A percentile compares a stretch with the other conserved stretches of the same genome.
Evolutionary conservation across 2,113 vertebrate genomes (phyloP).

Genomic region (Platycercus adscitus): DNA sequence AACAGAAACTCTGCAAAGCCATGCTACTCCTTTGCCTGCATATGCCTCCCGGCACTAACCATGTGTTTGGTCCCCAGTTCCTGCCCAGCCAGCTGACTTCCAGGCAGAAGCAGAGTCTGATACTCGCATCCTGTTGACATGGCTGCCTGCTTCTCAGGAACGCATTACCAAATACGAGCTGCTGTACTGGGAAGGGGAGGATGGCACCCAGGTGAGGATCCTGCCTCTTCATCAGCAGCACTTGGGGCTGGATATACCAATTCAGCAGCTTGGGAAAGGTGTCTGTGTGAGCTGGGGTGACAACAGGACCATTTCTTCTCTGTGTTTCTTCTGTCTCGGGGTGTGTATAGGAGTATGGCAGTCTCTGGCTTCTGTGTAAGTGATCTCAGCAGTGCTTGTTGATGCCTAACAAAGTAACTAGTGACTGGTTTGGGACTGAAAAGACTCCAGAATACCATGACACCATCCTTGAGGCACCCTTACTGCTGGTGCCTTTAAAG

Average conservation of each 20-base stretch:
- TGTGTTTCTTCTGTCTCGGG: neutral
- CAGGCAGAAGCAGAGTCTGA: conserved; percentile 94
- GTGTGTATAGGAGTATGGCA: neutral
- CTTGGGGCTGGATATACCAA: neutral
- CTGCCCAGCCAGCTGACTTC: conserved; percentile 88
- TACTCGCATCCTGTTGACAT: conserved; percentile 88
- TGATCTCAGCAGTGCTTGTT: neutral
- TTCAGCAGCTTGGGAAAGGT: neutral
- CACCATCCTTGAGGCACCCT: neutral
- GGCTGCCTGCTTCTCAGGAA: conserved; percentile 91
- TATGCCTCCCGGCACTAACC: neutral
- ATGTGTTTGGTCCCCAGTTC: conserved; percentile 79
- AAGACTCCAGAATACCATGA: neutral
- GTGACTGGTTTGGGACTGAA: neutral
- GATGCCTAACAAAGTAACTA: neutral
- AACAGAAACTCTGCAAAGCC: neutral
- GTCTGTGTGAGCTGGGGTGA: neutral
- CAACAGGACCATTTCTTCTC: neutral
- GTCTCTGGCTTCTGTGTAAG: neutral
- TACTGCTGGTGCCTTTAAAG: neutral
- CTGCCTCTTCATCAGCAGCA: neutral
- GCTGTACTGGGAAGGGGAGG: conserved; percentile 88
- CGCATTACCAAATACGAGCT: conserved; percentile 88
- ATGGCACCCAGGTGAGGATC: conserved; percentile 83
- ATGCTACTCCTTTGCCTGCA: rapidly evolving